Evolutionary conservation across 2,888 invertebrate genomes (phyloP).

Genomic region (Augiades crinisus): DNA sequence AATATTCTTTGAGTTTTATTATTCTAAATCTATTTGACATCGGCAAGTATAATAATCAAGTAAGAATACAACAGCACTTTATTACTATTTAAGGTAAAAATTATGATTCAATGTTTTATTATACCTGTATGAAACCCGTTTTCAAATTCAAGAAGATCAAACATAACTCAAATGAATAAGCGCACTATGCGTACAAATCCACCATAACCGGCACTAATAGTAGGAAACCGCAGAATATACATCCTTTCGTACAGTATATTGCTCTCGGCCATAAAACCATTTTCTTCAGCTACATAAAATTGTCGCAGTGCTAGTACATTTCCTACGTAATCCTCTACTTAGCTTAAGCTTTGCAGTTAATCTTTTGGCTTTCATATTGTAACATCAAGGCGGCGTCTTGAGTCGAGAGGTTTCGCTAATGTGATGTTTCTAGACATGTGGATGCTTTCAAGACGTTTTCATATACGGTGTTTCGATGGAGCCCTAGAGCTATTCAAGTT

Average conservation of each 20-base stretch:
- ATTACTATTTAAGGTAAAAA: too few species aligned
- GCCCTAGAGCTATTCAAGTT: neutral
- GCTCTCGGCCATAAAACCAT: conserved; percentile 20
- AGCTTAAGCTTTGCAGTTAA: conserved; percentile 26
- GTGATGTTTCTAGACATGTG: neutral
- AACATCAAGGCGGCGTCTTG: conserved; percentile 23
- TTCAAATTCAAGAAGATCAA: too few species aligned
- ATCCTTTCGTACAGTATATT: conserved; percentile 7
- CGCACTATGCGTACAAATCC: too few species aligned
- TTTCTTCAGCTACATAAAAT: conserved; percentile 27
- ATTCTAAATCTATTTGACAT: too few species aligned
- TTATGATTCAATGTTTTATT: too few species aligned
- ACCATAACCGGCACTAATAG: neutral
- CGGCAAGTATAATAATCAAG: too few species aligned
- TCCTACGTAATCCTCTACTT: conserved; percentile 24
- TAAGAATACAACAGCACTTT: too few species aligned
- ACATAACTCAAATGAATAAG: too few species aligned
- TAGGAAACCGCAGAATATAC: conserved; percentile 6
- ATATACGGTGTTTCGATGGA: neutral
- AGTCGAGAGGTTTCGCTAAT: neutral
- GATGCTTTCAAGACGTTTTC: too few species aligned
- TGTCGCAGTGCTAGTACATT: conserved; percentile 26
- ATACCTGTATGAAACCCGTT: too few species aligned
- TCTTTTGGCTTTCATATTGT: conserved; percentile 25
- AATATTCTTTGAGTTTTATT: too few species aligned